Evolutionary conservation across 1,140 invertebrate genomes (phyloP).

Genomic region (Calosoma granatense): DNA sequence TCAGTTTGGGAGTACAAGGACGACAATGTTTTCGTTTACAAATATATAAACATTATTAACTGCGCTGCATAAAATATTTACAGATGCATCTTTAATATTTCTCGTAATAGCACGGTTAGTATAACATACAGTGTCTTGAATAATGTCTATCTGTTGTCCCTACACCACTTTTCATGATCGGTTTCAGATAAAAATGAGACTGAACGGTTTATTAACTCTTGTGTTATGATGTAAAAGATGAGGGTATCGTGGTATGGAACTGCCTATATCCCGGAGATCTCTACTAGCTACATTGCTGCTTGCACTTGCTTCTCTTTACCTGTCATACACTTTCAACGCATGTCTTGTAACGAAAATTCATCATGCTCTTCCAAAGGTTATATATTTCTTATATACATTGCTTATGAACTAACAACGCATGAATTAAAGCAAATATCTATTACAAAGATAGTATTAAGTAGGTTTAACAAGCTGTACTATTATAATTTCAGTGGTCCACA

Average conservation of each 20-base stretch:
- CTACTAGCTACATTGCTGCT: slow-evolving; percentile 26
- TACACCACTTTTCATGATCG: too few relatives aligned
- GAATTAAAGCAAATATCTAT: too few relatives aligned
- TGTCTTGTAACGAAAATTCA: slow-evolving; percentile 42
- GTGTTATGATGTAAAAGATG: background rate
- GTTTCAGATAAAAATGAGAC: background rate
- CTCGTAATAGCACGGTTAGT: too few relatives aligned
- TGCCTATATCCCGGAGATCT: slow-evolving; percentile 28
- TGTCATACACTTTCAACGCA: slow-evolving; percentile 45
- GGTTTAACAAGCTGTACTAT: too few relatives aligned
- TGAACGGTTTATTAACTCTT: background rate
- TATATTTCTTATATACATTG: too few relatives aligned
- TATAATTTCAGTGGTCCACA: slow-evolving; percentile 18
- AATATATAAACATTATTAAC: background rate
- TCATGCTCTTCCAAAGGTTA: slow-evolving; percentile 34
- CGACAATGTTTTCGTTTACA: background rate
- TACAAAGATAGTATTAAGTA: too few relatives aligned
- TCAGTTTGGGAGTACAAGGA: background rate
- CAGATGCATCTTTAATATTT: too few relatives aligned
- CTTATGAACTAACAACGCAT: too few relatives aligned
- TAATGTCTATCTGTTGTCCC: too few relatives aligned
- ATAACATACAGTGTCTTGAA: too few relatives aligned
- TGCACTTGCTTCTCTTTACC: slow-evolving; percentile 35
- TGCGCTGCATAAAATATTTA: too few relatives aligned
- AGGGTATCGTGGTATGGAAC: slow-evolving; percentile 24